Conservation (phyloP, 2,888 invertebrate species). For the Stegophylla sp. region DNA sequence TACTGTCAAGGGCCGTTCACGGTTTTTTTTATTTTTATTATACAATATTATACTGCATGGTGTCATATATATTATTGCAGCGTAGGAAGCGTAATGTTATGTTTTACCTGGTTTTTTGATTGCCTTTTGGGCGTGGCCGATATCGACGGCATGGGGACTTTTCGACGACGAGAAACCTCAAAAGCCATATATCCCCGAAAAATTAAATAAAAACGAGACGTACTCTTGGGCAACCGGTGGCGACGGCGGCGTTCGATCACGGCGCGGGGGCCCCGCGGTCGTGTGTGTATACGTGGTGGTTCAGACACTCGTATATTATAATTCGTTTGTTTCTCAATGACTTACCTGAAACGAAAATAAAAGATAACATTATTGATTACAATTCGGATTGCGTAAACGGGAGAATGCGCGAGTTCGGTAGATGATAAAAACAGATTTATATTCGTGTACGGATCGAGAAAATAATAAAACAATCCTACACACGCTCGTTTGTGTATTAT, state of each 20-base stretch:
- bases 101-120: background rate
- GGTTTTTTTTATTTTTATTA: background rate
- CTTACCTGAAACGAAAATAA: constrained; percentile 52
- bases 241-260: no score
- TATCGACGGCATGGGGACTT: background rate
- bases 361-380: constrained; percentile 20
- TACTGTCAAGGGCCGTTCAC: constrained; percentile 11
- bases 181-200: constrained; percentile 9
- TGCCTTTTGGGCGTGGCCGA: background rate
- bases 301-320: background rate
- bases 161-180: background rate
- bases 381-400: constrained; percentile 21
- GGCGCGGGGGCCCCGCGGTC: background rate
- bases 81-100: background rate
- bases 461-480: constrained; percentile 42
- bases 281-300: constrained; percentile 21
- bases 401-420: background rate
- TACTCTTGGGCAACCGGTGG: background rate
- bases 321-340: constrained; percentile 17
- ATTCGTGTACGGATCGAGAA: background rate
- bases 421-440: constrained; percentile 22
- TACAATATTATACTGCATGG: no score
- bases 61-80: no score
- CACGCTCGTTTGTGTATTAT: background rate
- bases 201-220: background rate